Evolutionary conservation across 1,140 invertebrate species (phyloP), one percentile per base, ranked within the genome.

Genomic region (Hyposmocoma kahamanoa): DNA sequence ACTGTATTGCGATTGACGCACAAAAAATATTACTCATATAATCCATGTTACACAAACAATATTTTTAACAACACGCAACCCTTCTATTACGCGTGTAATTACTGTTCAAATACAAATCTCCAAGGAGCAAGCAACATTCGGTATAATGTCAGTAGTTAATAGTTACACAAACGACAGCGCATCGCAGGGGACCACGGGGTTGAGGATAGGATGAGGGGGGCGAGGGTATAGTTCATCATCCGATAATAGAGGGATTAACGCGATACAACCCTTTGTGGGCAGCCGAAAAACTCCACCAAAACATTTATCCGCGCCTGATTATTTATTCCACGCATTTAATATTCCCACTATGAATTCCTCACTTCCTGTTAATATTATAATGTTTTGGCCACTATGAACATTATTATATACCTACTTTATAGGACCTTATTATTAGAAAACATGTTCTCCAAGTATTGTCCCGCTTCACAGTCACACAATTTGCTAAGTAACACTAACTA

Each of bases 201-300:
- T 53, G 38, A 3, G 20, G 18, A 34, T 26, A 11, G 15, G 1
- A 24, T 38, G 51, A 38, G 57, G 38, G 36, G 50, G 22, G 21
- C 11, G 32, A 15, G 30, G 53, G 59, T 60, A 67, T 67, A 66
- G 68, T 69, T 70, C 59, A 69, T 74, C 61, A 81, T 79, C 67
- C 67, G 50, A 68, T 82, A 82, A 84, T 81, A 67, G 65, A 44
- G 49, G 69, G 75, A 80, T 79, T 83, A 81, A 68, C 67, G 57
- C 69, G 62, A 63, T 56, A 47, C 65, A 80, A 80, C 81, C 79
- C 78, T 83, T 82, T 83, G 77, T 73, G 76, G 78, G 59, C 52
- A 69, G 74, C 62, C 70, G 58, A 67, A 77, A 77, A 80, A 79
- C 76, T 76, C 59, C 53, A 64, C 51, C 67, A 74, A 77, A 77